Percentiles rank a stretch among this genome's conserved stretches.
Evolutionary conservation across 2,888 invertebrate genomes (phyloP).

Genomic region (Phyllotreta striolata): DNA sequence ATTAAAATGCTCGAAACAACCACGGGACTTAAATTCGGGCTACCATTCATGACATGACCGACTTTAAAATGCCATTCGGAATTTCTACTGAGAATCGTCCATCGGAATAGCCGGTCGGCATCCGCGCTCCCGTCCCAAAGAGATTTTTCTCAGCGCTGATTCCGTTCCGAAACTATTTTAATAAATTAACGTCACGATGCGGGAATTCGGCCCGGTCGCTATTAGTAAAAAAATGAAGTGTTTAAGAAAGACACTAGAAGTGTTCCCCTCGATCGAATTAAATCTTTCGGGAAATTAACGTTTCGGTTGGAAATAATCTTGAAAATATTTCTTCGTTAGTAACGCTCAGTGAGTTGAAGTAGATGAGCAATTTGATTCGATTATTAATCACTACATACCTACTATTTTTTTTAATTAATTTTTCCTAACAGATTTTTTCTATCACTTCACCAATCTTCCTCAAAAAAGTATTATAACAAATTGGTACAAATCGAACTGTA

Average conservation of each 20-base stretch:
- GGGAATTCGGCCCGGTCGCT: constrained; percentile 8
- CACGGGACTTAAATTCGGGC: not conserved
- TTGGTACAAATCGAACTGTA: too few relatives aligned
- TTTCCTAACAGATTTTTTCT: too few relatives aligned
- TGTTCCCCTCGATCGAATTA: not conserved
- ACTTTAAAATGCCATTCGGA: constrained; percentile 4
- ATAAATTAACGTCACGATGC: constrained; percentile 9
- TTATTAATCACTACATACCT: too few relatives aligned
- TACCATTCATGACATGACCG: constrained; percentile 7
- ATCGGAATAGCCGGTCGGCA: constrained; percentile 15
- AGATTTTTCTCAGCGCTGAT: constrained; percentile 12
- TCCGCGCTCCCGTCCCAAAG: constrained; percentile 4
- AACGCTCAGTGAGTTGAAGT: too few relatives aligned
- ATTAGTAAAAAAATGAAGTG: constrained; percentile 12
- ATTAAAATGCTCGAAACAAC: not conserved
- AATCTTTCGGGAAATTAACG: too few relatives aligned
- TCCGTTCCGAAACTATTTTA: constrained; percentile 13
- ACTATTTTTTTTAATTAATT: too few relatives aligned
- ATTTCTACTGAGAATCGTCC: constrained; percentile 16
- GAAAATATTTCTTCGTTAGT: too few relatives aligned
- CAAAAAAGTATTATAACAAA: too few relatives aligned
- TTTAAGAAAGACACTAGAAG: constrained; percentile 4
- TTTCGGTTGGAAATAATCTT: too few relatives aligned
- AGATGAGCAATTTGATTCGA: too few relatives aligned
- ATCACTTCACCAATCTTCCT: too few relatives aligned